Evolutionary conservation across 2,888 invertebrate species (phyloP), one percentile per base, ranked within the genome.

Genomic region (Linyphia triangularis): DNA sequence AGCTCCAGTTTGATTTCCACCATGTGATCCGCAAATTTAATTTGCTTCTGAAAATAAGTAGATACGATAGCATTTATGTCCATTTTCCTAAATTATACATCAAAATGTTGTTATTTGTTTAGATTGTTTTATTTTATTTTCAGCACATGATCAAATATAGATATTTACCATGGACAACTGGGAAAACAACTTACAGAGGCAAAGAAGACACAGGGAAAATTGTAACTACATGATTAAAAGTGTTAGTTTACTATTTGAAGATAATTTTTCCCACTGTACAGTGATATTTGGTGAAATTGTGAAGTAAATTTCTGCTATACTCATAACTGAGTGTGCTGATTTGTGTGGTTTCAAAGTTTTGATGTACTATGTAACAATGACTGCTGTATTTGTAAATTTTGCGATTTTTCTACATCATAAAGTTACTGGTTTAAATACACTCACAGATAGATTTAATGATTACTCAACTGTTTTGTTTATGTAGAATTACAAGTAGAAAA

Each of bases 141-240:
- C 95, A 98, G 98, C 99, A 99, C 94, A 99, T 99, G 99, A 96
- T 99, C 93, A 98, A 97, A 94, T 99, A 99, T 94, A 96, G 97
- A 93, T 99, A 99, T 94, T 94, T 99, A 93, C 99, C 99, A 89
- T 99, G 99, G 93, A 98, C 99, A 81, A 97, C 97, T 93, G 98
- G 98, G 92, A 99, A 99, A 94, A 88, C 90, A 19, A 89, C 63
- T 37, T 91, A 91, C 67, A 86, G 82, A 65, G 91, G 91, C 16
- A 91, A 90, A 70, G 90, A 90, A 81, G 91, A 91, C 75, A 85
- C 90, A 61, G 91, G 91, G 28, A 90, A 90, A 90, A 90, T 91
- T 40, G 85, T 90, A 16, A 78, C 82, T 22, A 75, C 88, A 65
- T 89, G 78, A 89, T 89, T 72, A 86, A 78, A 81, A 84, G 24